Conservation (phyloP, 2,113 vertebrate species). For the Eonycteris spelaea region DNA sequence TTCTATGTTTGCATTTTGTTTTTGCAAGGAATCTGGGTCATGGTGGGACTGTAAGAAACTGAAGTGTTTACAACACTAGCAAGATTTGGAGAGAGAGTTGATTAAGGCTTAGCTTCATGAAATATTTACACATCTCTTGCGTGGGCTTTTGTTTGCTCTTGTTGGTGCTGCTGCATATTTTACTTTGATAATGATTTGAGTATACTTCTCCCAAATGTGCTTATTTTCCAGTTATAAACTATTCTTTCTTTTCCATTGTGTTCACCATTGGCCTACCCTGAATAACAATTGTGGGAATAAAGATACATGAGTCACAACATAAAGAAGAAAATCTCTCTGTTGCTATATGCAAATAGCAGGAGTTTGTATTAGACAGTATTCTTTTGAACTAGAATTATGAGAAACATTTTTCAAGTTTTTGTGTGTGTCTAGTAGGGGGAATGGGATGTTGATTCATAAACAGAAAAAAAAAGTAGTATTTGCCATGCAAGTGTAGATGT, state of each 20-base stretch:
- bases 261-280: neutral
- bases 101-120: constrained; percentile 64
- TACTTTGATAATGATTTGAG: constrained; percentile 52
- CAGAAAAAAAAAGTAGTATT: neutral
- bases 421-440: neutral
- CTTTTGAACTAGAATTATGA: neutral
- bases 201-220: constrained; percentile 21
- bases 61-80: constrained; percentile 54
- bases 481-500: constrained; percentile 7
- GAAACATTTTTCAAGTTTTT: neutral
- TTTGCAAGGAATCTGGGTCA: constrained; percentile 57
- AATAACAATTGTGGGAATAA: constrained; percentile 37
- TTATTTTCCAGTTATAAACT: constrained; percentile 62
- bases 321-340: constrained; percentile 1
- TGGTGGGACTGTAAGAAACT: constrained; percentile 36
- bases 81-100: constrained; percentile 58
- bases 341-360: neutral
- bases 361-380: neutral
- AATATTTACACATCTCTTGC: constrained; percentile 67
- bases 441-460: constrained; percentile 7
- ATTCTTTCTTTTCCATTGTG: constrained; percentile 46
- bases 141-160: constrained; percentile 65
- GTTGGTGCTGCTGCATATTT: constrained; percentile 60
- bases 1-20: constrained; percentile 22
- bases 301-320: constrained; percentile 49